Evolutionary conservation across 2,797 vertebrate species (phyloP), one percentile per base, ranked within the genome.

Genomic region (Prionace glauca): DNA sequence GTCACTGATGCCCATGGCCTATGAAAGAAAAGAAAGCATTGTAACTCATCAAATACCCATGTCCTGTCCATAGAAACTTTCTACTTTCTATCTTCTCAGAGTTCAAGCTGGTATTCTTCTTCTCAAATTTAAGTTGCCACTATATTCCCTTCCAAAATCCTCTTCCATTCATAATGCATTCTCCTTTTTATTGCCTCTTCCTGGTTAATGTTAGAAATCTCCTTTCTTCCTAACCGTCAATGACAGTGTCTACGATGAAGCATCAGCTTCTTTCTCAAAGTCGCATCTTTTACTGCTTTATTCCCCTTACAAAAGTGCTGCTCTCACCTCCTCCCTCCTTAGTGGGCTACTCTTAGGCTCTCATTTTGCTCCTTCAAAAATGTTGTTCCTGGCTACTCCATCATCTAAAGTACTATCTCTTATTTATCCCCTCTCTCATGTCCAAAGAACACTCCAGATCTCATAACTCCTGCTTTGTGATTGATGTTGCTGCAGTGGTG

Each of bases 311-410:
- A 71, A 71, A 71, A 71, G 4, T 71, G 69, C 69, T 71, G 20
- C 71, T 74, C 26, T 74, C 16, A 29, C 26, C 69, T 29, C 29
- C 72, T 32, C 29, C 72, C 72, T 77, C 72, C 29, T 32, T 32
- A 32, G 11, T 32, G 72, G 72, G 72, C 29, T 77, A 32, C 29
- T 12, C 72, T 77, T 32, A 22, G 72, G 11, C 72, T 77, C 72
- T 77, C 3, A 29, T 29, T 86, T 50, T 77, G 4, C 79, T 45
- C 24, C 87, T 20, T 65, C 22, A 41, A 88, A 96, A 62, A 69
- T 56, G 41, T 71, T 95, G 72, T 67, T 74, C 95, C 94, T 96
- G 65, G 95, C 41, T 94, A 96, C 96, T 1, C 94, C 92, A 60
- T 69, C 94, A 96, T 74, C 84, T 90, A 60, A 84, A 22, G 24